Base-by-base conservation (phyloP, 2,113 vertebrate species). In the Micronycteris hirsuta region DNA sequence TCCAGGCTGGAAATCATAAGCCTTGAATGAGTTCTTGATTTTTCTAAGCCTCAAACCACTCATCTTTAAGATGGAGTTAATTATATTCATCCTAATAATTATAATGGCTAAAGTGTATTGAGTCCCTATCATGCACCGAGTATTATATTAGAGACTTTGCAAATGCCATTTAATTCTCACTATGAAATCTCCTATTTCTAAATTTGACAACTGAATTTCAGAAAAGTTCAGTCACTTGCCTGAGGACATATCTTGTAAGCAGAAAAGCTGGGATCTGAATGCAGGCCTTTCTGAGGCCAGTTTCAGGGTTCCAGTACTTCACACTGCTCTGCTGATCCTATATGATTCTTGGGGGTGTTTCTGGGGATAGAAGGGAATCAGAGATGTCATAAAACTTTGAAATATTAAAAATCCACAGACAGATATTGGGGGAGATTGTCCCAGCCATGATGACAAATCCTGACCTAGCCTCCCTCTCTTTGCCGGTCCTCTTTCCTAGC, bases 31-130 rank as follows among this genome's bases (percentile, higher is more conserved):
- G 10, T 61, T 70, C 81, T 68, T 85, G 36, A 54, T 71, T 14
- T 89, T 89, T 86, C 33, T 80, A 88, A 94, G 38, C 43, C 19
- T 94, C 77, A 91, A 91, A 83, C 22, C 84, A 19, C 77, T 95
- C 65, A 70, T 80, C 83, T 86, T 86, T 94, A 89, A 97, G 89
- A 84, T 89, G n/a, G 33, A 17, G 5, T 12, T 56, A 58, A 54
- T 89, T 68, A 38, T 89, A 92, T 71, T 84, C 31, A 56, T 58
- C 49, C 19, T 86, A 56, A 73, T 89, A 93, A 89, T 89, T 63
- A 56, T 33, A 81, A 76, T 47, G 88, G 24, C 36, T 92, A 96
- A 80, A 63, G 54, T 74, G 65, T 77, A 71, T 33, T 86, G 28
- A 65, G n/a, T 58, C 41, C 14, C 58, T 86, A 63, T 43, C 36